phyloP scores from a whole-genome alignment of 2,797 vertebrate genomes.

The Sarcoramphus papa region DNA sequence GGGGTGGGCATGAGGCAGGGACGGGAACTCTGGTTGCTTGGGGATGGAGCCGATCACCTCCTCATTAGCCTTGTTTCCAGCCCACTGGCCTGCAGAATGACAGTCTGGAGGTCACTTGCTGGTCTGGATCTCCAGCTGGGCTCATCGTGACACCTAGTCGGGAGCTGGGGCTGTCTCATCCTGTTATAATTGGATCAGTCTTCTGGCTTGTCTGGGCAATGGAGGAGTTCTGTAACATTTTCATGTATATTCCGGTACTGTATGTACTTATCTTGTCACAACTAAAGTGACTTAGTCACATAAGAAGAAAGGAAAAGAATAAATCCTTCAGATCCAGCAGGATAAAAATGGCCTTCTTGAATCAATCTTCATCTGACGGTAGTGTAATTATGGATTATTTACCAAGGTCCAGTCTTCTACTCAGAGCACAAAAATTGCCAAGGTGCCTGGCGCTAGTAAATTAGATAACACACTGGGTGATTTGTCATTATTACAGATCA shows the following conservation, averaged over 20 bases:
- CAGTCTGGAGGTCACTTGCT: neutral
- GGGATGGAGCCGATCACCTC: neutral
- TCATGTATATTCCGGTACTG: neutral
- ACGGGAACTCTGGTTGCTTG: neutral
- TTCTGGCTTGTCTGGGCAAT: neutral
- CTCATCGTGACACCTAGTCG: neutral
- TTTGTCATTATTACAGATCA: slow-evolving; percentile 62
- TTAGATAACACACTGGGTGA: slow-evolving; percentile 41
- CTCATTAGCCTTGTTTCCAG: slow-evolving; percentile 31
- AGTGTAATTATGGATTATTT: slow-evolving; percentile 62
- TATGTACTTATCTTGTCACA: neutral
- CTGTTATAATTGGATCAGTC: neutral
- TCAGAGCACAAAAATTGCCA: neutral
- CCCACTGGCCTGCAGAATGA: slow-evolving; percentile 16
- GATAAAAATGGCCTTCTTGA: slow-evolving; percentile 12
- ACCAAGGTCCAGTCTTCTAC: slow-evolving; percentile 23
- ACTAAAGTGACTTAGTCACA: slow-evolving; percentile 6
- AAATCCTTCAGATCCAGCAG: slow-evolving; percentile 9
- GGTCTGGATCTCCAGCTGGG: slow-evolving; percentile 7
- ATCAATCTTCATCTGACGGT: slow-evolving; percentile 39
- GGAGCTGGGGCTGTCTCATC: neutral
- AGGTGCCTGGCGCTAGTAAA: slow-evolving; percentile 35
- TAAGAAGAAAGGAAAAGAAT: neutral
- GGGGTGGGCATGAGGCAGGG: neutral
- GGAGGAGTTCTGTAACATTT: neutral